Evolutionary conservation across 1,140 invertebrate species (phyloP).

Genomic region (Globodera ellingtonae): DNA sequence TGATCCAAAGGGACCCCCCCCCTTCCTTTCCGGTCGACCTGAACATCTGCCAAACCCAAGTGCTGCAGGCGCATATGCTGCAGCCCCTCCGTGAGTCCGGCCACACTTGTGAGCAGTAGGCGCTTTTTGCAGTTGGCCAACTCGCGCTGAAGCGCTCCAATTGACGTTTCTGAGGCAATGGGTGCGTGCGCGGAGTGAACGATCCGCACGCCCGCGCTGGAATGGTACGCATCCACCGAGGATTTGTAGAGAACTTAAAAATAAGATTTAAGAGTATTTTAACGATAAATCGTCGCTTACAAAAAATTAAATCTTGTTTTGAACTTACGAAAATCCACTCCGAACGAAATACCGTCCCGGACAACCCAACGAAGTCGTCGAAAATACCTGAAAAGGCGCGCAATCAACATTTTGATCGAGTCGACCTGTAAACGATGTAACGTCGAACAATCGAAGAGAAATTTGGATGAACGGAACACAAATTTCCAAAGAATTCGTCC

Average conservation of each 20-base stretch:
- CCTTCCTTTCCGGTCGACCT: neutral
- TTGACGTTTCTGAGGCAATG: slow-evolving; percentile 9
- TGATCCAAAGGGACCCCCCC: neutral
- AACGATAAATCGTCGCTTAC: too few relatives aligned
- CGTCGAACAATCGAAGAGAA: slow-evolving; percentile 18
- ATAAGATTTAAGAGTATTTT: slow-evolving; percentile 2
- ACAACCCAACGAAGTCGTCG: slow-evolving; percentile 31
- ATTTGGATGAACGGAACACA: slow-evolving; percentile 7
- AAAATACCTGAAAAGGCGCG: slow-evolving; percentile 26
- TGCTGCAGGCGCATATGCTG: neutral
- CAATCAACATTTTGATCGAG: slow-evolving; percentile 1
- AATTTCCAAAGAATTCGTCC: slow-evolving; percentile 11
- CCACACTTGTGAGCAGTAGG: slow-evolving; percentile 5
- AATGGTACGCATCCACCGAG: slow-evolving; percentile 26
- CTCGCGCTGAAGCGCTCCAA: slow-evolving; percentile 25
- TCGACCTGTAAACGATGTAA: slow-evolving; percentile 33
- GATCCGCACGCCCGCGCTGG: slow-evolving; percentile 29
- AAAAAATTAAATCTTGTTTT: neutral
- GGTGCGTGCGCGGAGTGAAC: slow-evolving; percentile 4
- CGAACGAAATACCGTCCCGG: slow-evolving; percentile 33
- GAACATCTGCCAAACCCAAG: neutral
- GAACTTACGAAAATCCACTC: slow-evolving; percentile 28
- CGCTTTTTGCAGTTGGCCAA: slow-evolving; percentile 32
- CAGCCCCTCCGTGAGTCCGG: neutral
- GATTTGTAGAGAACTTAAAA: slow-evolving; percentile 35